Evolutionary conservation across 2,113 vertebrate species (phyloP), one percentile per base, ranked within the genome.

Genomic region (Oncorhynchus keta): DNA sequence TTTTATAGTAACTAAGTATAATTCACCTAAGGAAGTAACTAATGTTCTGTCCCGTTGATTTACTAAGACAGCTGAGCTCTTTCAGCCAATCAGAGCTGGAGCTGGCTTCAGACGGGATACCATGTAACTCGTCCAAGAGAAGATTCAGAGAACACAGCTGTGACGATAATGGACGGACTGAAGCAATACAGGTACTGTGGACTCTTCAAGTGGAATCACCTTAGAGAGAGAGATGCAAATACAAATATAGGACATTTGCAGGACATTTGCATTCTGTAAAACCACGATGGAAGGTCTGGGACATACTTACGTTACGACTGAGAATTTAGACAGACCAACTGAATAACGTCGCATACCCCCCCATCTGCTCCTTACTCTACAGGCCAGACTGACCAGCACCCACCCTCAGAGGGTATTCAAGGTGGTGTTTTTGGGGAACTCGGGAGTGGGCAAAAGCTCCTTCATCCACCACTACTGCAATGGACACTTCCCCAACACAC

Each of bases 371-470:
- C 59, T 32, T 4, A 45, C 35, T 18, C 48, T 35, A 51, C 84
- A 91, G 90, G 82, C 59, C 59, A 76, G 1, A 28, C 2, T 30
- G 57, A 62, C 83, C 49, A 85, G 79, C 76, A 92, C 87, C 28
- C 91, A 39, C 39, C 39, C 39, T 9, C 39, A 93, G 30, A 88
- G 68, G 81, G 80, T 94, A 75, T 96, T 96, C 85, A 96, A 96
- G 83, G 92, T 95, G 85, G 94, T 95, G 12, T 95, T 96, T 89
- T 84, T 96, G 67, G 95, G 95, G 35, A 95, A 92, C 78, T 94
- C 95, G 0, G 94, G 92, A 0, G 95, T 96, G 57, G 95, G 95
- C 80, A 96, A 96, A 86, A 96, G 88, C 76, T 95, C 94, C 68
- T 95, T 96, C 85, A 96, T 96, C 85, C 93, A 95, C 39, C 91